Evolutionary conservation across 2,888 invertebrate genomes (phyloP), one percentile per base, ranked within the genome.

Genomic region (Latheticus oryzae): DNA sequence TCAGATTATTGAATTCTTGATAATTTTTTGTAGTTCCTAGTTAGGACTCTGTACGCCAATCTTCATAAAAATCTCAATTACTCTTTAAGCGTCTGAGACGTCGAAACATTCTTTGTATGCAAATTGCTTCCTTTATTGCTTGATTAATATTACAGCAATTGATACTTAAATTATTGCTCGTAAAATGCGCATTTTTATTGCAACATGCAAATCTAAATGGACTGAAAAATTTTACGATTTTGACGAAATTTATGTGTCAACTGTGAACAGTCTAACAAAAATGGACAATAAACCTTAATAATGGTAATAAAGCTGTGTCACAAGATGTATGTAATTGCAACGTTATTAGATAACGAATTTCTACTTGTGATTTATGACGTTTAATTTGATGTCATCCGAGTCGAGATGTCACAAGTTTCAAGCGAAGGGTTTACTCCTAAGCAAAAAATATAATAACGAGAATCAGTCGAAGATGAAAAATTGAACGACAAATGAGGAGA

Each of bases 321-420:
- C 58, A 57, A 52, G 50, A 38, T 54, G 53, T 37, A 45, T 57
- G 56, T 60, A 60, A 60, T 60, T 57, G 60, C 60, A 30, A 23
- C 40, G 59, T 50, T 59, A 54, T 55, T 33, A 53, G 60, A 60
- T 60, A 60, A 42, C 53, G 54, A 45, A 58, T 55, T 48, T 54
- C 51, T 11, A 54, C 45, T 43, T 23, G 30, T 58, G 61, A 61
- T 61, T 58, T 61, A 61, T 58, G 61, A 55, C 47, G 16, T 55
- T 58, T 58, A 61, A 61, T 61, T 61, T 58, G 52, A 61, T 61
- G 50, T 45, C 58, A 58, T 61, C 50, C 40, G 33, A 35, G 24
- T 47, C 48, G 45, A 21, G 5, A 21, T 5, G 5, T 21, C 5
- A 21, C 23, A 5, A 5, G 23, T 21, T 21, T 21, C n/a, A n/a